phyloP scores from a whole-genome alignment of 2,797 vertebrate species.

The Morelia viridis region DNA sequence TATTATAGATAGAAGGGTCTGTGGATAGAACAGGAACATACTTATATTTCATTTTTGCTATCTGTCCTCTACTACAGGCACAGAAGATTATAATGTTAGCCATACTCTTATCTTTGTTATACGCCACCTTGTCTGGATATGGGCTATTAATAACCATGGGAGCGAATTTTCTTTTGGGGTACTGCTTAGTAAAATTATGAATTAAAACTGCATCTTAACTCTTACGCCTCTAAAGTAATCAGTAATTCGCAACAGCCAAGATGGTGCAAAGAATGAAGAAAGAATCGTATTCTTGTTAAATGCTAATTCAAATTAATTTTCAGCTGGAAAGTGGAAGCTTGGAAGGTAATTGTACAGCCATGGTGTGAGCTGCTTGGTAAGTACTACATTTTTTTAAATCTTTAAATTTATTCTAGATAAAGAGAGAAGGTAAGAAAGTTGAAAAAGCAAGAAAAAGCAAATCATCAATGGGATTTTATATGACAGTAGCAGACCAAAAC shows the following conservation, averaged over 20 bases:
- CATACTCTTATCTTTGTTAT: background rate
- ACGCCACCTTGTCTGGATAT: background rate
- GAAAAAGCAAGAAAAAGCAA: background rate
- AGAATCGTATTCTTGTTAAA: background rate
- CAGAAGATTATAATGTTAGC: background rate
- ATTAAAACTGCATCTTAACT: background rate
- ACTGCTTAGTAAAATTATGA: conserved; percentile 6
- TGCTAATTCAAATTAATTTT: accelerated
- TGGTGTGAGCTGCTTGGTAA: background rate
- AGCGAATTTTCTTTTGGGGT: background rate
- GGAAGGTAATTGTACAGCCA: background rate
- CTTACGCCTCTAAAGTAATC: conserved; percentile 3
- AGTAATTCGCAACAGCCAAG: background rate
- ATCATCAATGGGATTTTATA: background rate
- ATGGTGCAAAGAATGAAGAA: background rate
- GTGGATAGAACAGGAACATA: background rate
- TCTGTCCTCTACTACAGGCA: background rate
- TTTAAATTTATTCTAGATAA: background rate
- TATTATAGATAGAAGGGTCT: background rate
- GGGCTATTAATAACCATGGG: background rate
- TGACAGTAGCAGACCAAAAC: background rate
- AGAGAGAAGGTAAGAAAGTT: background rate
- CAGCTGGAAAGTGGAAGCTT: background rate
- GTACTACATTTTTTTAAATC: background rate
- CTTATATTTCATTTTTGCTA: background rate